These are phyloP conservation scores for Plodia interpunctella DNA, from an alignment of 1,140 invertebrate species.

Conservation along the genomic window DNA sequence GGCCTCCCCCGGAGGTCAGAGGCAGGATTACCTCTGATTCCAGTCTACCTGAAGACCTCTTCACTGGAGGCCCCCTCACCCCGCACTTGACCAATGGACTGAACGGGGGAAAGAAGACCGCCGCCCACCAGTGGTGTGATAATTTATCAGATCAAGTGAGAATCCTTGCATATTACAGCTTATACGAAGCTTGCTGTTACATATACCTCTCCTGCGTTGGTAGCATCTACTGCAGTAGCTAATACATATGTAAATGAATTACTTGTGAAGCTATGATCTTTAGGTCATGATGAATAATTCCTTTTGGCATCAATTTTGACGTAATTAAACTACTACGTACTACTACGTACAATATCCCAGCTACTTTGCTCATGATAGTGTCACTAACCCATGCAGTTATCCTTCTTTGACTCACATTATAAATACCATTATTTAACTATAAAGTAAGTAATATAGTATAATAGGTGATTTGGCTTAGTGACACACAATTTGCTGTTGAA, in stretches of 20 bases:
- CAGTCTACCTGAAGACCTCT: constrained; percentile 67
- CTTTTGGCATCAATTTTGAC: background rate
- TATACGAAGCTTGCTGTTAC: background rate
- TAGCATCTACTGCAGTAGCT: background rate
- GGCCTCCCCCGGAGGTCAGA: constrained; percentile 39
- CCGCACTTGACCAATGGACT: constrained; percentile 65
- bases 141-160: constrained; percentile 78
- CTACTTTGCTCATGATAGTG: background rate
- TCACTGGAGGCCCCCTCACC: constrained; percentile 64
- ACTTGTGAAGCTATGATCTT: background rate
- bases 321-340: too few relatives aligned
- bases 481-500: too few relatives aligned
- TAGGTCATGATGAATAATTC: background rate
- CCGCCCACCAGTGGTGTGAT: constrained; percentile 77
- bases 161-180: constrained; percentile 14
- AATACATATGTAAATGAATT: background rate
- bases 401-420: constrained; percentile 9
- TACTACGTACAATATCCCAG: background rate
- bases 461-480: too few relatives aligned
- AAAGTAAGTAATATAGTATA: too few relatives aligned
- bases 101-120: constrained; percentile 77
- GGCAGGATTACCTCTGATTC: constrained; percentile 50
- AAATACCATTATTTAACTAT: background rate
- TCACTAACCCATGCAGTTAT: background rate
- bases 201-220: background rate